These are phyloP conservation scores for Petrophora chlorosata DNA, from an alignment of 2,888 invertebrate species.

Conservation along the genomic window DNA sequence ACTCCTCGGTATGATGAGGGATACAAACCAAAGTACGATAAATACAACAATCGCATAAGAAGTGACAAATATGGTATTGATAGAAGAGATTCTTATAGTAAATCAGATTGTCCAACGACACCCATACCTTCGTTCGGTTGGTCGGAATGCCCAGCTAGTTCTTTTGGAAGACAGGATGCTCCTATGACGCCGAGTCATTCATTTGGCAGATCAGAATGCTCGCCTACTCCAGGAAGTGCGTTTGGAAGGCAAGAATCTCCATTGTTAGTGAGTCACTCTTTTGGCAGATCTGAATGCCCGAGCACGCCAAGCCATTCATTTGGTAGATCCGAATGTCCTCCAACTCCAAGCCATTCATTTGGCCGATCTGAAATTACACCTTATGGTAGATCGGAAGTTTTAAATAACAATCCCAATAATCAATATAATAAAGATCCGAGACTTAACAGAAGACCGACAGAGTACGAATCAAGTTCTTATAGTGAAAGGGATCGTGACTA, in stretches of 20 bases:
- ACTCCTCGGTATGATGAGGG: conserved; percentile 15
- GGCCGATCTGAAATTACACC: conserved; percentile 42
- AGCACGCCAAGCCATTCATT: conserved; percentile 52
- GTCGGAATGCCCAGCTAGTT: conserved; percentile 48
- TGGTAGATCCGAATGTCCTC: conserved; percentile 51
- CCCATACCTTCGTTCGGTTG: conserved; percentile 50
- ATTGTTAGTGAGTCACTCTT: conserved; percentile 52
- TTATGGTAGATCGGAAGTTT: conserved; percentile 45
- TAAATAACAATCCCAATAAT: conserved; percentile 21
- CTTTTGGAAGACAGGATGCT: conserved; percentile 55
- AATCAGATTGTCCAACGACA: conserved; percentile 47
- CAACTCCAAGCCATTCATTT: conserved; percentile 41
- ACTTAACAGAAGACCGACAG: conserved; percentile 53
- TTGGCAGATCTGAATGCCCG: conserved; percentile 54
- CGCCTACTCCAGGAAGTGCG: conserved; percentile 49
- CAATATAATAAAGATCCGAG: conserved; percentile 59
- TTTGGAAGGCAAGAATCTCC: conserved; percentile 56
- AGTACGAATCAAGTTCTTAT: conserved; percentile 49
- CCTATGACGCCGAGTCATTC: conserved; percentile 50
- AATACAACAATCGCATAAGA: conserved; percentile 35
- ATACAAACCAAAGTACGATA: conserved; percentile 31
- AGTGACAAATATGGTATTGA: conserved; percentile 43
- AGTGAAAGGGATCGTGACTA: conserved; percentile 52
- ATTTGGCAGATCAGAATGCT: conserved; percentile 55
- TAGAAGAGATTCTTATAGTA: conserved; percentile 41